Base-by-base conservation (phyloP, 2,113 vertebrate species). In the Lamprotornis superbus region DNA sequence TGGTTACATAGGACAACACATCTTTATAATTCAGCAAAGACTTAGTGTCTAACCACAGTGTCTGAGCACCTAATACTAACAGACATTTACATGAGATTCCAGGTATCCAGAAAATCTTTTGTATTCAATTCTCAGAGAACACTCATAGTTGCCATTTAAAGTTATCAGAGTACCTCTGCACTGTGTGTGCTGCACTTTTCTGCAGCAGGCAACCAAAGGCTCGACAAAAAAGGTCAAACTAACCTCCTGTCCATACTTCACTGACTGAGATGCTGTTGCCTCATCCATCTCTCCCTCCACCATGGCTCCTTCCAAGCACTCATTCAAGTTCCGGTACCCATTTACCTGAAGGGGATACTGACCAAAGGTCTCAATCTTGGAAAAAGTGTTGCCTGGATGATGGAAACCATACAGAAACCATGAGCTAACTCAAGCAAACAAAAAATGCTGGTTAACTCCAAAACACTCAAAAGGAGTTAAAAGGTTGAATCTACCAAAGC, bases 341-440 rank as follows among this genome's bases (percentile, higher is more conserved):
- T 99, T 99, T 53, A 99, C 99, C 97, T 99, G 99, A 47, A 99
- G 98, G 37, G 99, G 99, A 86, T 99, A 99, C 98, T 99, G 99
- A 46, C 99, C 99, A 76, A 99, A 99, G 93, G 99, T 98, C 97
- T 99, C 99, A 3, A 98, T 98, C 93, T 99, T 99, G 94, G 98
- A 99, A 83, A 99, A 98, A 10, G 97, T 97, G 79, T 99, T 99
- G 87, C 98, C 99, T 99, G 92, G 69, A 61, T 70, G 96, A 82
- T 61, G 79, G 93, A 63, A 92, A 83, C 8, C 28, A 88, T 5
- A 87, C 73, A 89, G 64, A 84, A 61, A 5, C 20, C 25, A 1
- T 68, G 52, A 82, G 33, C 35, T 25, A 28, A 37, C 73, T 89
- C 37, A 47, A 85, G 60, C 39, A 61, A 90, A 94, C 18, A 46